phyloP scores from a whole-genome alignment of 2,113 vertebrate genomes.

The Mesitornis unicolor region DNA sequence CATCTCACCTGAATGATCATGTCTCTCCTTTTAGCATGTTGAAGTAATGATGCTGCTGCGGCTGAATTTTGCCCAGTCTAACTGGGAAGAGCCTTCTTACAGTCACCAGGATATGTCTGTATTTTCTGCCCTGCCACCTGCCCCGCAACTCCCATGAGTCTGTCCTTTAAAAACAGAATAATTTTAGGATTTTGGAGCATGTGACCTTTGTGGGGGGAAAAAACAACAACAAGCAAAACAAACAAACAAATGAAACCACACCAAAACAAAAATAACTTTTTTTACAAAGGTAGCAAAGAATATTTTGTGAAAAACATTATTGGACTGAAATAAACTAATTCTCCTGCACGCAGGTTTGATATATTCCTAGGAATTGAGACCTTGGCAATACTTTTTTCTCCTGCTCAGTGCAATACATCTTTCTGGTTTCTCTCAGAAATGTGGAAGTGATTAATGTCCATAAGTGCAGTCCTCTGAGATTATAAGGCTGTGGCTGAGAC shows the following conservation, averaged over 20 bases:
- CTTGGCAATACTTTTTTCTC: background rate
- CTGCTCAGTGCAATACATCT: no score
- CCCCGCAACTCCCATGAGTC: background rate
- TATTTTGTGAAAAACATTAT: background rate
- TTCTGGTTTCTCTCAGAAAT: background rate
- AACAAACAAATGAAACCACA: background rate
- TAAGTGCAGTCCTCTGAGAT: background rate
- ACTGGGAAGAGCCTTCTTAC: background rate
- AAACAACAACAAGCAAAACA: background rate
- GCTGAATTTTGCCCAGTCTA: background rate
- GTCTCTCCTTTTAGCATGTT: background rate
- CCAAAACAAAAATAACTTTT: background rate
- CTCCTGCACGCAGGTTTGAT: background rate
- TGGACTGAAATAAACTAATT: background rate
- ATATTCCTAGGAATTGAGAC: background rate
- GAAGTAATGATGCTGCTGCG: background rate
- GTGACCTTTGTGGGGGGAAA: background rate
- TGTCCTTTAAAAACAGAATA: background rate
- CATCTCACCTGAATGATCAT: background rate
- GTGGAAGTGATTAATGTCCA: background rate
- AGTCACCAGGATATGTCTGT: background rate
- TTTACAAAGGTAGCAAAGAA: background rate
- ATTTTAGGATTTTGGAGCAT: background rate
- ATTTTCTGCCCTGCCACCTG: background rate
- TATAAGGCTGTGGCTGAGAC: background rate